Evolutionary conservation across 2,797 vertebrate genomes (phyloP).

Genomic region (Smutsia gigantea): DNA sequence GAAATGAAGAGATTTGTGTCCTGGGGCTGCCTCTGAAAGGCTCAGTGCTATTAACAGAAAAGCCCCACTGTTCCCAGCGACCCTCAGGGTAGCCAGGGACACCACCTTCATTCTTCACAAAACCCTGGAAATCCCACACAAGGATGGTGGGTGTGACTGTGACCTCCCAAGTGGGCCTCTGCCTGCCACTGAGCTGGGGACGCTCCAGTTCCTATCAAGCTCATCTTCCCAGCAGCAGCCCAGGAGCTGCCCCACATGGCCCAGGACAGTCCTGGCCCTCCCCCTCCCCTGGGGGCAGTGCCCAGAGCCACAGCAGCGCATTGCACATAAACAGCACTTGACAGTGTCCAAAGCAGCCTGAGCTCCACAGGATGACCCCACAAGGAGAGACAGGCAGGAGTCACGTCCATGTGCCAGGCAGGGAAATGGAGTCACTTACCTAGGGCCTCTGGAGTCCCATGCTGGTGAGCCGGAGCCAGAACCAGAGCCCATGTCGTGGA

Average conservation of each 20-base stretch:
- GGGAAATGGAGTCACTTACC: background rate
- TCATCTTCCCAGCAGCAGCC: background rate
- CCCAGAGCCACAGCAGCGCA: background rate
- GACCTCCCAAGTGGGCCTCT: background rate
- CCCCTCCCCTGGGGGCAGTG: background rate
- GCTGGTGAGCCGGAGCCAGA: background rate
- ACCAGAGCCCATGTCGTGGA: rapidly evolving
- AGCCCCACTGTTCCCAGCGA: background rate
- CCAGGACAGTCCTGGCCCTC: background rate
- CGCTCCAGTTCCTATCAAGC: background rate
- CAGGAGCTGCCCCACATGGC: background rate
- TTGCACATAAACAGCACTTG: background rate
- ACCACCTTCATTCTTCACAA: background rate
- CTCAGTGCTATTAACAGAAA: background rate
- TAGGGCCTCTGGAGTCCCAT: background rate
- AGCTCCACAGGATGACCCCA: background rate
- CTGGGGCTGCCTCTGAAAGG: background rate
- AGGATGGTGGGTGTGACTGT: background rate
- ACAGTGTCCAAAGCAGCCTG: background rate
- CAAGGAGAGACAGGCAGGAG: rapidly evolving
- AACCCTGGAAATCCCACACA: background rate
- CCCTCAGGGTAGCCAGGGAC: background rate
- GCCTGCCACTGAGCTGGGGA: background rate
- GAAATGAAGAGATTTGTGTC: background rate
- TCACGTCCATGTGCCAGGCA: background rate